Percentiles rank a stretch among this genome's conserved stretches.
These are phyloP conservation scores for Odocoileus hemionus DNA, from an alignment of 2,113 vertebrate genomes.

Conservation along the genomic window DNA sequence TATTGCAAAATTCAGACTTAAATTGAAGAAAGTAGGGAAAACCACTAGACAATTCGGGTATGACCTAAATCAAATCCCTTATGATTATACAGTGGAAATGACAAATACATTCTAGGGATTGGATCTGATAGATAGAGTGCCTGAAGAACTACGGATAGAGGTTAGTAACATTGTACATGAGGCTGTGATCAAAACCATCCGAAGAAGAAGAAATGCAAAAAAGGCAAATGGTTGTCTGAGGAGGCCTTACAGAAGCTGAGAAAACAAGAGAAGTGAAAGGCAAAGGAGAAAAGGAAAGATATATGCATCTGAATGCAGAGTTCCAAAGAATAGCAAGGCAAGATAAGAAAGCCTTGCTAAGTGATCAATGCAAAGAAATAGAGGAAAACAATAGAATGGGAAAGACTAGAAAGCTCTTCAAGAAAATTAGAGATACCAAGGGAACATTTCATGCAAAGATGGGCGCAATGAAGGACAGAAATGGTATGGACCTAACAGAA, in stretches of 20 bases:
- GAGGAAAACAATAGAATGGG: background rate
- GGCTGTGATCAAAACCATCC: fast-evolving
- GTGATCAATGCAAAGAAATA: background rate
- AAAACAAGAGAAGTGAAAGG: background rate
- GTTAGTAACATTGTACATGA: background rate
- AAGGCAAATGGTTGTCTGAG: background rate
- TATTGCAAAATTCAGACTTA: background rate
- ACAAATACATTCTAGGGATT: background rate
- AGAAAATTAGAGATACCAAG: background rate
- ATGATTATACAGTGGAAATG: background rate
- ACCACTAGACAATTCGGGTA: background rate
- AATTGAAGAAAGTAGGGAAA: background rate
- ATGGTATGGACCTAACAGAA: background rate
- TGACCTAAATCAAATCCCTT: background rate
- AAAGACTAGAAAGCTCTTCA: background rate
- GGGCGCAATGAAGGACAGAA: background rate
- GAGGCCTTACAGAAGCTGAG: background rate
- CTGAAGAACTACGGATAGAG: background rate
- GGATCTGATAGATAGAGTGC: background rate
- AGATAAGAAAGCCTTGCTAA: background rate
- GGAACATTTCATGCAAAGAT: background rate
- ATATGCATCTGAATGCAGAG: background rate
- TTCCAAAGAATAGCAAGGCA: background rate
- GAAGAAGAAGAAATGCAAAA: background rate
- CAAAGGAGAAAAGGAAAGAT: background rate